Conservation (phyloP, 1,140 invertebrate species). For the Apis mellifera region Amel_HAv3.1 CM009939.2:9282001-9282500, state of each 20-base stretch:
- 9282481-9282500: not conserved
- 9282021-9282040: too few relatives aligned
- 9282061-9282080: too few relatives aligned
- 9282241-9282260: not conserved
- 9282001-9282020: too few relatives aligned
- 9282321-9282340: not conserved
- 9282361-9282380: not conserved
- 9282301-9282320: not conserved
- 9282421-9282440: not conserved
- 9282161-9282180: not conserved
- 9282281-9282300: not conserved
- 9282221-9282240: not conserved
- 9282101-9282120: too few relatives aligned
- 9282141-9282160: too few relatives aligned
- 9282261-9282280: not conserved
- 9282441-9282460: not conserved
- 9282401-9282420: not conserved
- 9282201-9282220: not conserved
- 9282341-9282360: not conserved
- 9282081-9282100: too few relatives aligned
- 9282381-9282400: not conserved
- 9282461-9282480: constrained; percentile 12
- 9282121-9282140: too few relatives aligned
- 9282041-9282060: too few relatives aligned
- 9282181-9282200: not conserved